Percentiles rank a stretch among this genome's conserved stretches.
Conservation (phyloP, 2,888 invertebrate species). For the Formica aserva region DNA sequence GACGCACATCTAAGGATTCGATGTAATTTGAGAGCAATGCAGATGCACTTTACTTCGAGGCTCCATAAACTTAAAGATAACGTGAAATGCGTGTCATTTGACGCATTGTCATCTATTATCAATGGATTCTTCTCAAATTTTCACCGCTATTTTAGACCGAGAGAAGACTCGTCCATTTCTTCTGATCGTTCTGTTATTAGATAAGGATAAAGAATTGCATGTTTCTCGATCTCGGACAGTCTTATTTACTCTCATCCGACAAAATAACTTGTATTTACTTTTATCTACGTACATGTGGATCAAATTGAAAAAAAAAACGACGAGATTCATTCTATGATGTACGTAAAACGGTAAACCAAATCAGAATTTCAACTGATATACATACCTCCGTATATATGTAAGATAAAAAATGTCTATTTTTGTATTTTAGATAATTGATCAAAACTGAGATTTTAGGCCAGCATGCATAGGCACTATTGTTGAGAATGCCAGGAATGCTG, state of each 20-base stretch:
- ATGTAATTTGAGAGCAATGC: not conserved
- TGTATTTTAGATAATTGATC: not conserved
- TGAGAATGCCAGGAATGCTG: not conserved
- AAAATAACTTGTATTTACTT: not conserved
- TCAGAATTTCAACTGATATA: slow-evolving; percentile 53
- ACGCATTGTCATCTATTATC: slow-evolving; percentile 4
- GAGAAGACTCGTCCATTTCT: slow-evolving; percentile 5
- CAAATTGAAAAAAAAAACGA: not conserved
- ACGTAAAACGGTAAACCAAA: slow-evolving; percentile 49
- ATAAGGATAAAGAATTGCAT: not conserved
- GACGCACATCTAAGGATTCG: not conserved
- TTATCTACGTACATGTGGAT: slow-evolving; percentile 21
- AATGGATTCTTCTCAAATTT: not conserved
- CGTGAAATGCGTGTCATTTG: not conserved
- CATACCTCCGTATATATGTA: not conserved
- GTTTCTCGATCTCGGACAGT: not conserved
- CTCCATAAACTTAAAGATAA: slow-evolving; percentile 17
- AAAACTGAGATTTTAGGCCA: not conserved
- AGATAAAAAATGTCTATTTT: not conserved
- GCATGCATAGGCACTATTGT: not conserved
- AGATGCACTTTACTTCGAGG: slow-evolving; percentile 1
- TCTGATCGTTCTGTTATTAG: not conserved
- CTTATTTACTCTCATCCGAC: not conserved
- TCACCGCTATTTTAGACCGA: not conserved
- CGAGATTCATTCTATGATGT: not conserved